These are phyloP conservation scores for Quadroppia sp. DNA, from an alignment of 2,888 invertebrate genomes.

Conservation along the genomic window DNA sequence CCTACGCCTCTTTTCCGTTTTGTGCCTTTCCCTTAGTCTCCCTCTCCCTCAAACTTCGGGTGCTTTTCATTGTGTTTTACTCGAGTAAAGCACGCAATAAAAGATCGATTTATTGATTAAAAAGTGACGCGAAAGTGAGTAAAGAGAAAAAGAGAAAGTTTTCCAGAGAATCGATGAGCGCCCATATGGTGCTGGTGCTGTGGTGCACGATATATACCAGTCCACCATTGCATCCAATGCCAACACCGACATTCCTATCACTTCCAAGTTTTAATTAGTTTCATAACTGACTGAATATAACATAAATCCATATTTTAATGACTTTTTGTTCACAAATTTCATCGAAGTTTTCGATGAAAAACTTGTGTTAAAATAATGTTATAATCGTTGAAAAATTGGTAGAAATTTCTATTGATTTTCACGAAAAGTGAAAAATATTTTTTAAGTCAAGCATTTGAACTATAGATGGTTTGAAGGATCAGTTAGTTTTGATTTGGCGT, in stretches of 20 bases:
- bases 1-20: constrained; percentile 21
- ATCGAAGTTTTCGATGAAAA: not conserved
- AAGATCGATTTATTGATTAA: constrained; percentile 31
- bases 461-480: too few species aligned
- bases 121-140: constrained; percentile 25
- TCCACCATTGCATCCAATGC: not conserved
- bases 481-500: not conserved
- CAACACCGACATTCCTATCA: not conserved
- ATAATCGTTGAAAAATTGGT: too few species aligned
- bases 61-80: constrained; percentile 16
- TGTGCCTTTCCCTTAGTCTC: not conserved
- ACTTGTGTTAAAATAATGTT: too few species aligned
- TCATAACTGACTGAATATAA: constrained; percentile 4
- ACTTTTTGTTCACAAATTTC: not conserved
- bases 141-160: constrained; percentile 32
- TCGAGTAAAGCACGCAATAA: constrained; percentile 30
- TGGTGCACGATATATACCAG: not conserved
- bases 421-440: too few species aligned
- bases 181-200: constrained; percentile 25
- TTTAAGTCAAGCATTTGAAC: too few species aligned
- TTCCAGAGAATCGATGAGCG: constrained; percentile 26
- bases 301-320: not conserved
- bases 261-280: constrained; percentile 25
- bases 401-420: too few species aligned
- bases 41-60: constrained; percentile 6